Evolutionary conservation across 1,140 invertebrate genomes (phyloP).

Genomic region (Trinorchestia longiramus): DNA sequence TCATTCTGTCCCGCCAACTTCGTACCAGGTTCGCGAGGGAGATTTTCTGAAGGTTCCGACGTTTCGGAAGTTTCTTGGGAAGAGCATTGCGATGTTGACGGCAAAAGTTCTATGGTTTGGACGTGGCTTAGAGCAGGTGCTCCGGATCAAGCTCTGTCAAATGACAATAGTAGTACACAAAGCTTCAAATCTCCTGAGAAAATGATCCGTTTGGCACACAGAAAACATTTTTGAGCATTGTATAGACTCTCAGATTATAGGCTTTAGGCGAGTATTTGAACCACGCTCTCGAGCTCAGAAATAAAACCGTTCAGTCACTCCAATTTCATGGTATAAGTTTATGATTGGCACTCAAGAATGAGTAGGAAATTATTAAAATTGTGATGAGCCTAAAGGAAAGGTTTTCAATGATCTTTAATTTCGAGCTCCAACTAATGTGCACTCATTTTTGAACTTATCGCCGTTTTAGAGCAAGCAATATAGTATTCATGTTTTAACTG

Average conservation of each 20-base stretch:
- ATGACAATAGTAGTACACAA: not conserved
- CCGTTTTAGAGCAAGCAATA: not conserved
- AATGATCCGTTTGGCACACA: not conserved
- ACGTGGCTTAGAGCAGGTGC: slow-evolving; percentile 42
- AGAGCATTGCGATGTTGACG: slow-evolving; percentile 38
- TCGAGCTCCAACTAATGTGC: not conserved
- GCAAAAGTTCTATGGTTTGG: slow-evolving; percentile 41
- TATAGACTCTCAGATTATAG: not conserved
- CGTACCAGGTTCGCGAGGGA: not conserved
- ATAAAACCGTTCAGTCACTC: not conserved
- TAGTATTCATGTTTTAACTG: not conserved
- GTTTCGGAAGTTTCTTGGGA: not conserved
- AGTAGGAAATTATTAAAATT: not conserved
- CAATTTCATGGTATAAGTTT: not conserved
- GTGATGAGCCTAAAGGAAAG: not conserved
- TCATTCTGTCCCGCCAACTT: not conserved
- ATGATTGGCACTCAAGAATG: not conserved
- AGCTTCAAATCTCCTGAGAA: not conserved
- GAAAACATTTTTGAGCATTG: not conserved
- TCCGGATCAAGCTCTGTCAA: not conserved
- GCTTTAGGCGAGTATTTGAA: not conserved
- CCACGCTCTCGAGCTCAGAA: not conserved
- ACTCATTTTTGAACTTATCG: not conserved
- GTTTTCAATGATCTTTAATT: not conserved
- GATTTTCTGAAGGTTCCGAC: not conserved